Percentiles rank a stretch among this genome's conserved stretches.
Conservation (phyloP, 2,888 invertebrate species). For the Hesperia comma region DNA sequence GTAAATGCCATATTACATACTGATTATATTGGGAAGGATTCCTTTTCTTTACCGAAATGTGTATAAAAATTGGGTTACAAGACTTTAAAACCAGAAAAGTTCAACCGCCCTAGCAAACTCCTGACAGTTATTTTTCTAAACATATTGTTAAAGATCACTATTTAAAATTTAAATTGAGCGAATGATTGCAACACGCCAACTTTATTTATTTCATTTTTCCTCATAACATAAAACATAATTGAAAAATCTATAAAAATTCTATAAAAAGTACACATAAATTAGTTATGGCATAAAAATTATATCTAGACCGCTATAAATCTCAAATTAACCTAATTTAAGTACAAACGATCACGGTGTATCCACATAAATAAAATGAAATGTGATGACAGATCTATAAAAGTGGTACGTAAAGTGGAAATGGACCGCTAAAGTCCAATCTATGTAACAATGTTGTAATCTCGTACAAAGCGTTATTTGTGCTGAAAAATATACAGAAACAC, state of each 20-base stretch:
- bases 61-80: not conserved
- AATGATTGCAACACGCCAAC: constrained; percentile 66
- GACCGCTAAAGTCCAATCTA: not conserved
- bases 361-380: constrained; percentile 48
- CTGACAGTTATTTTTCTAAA: constrained; percentile 31
- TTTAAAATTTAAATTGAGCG: constrained; percentile 70
- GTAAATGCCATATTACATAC: not conserved
- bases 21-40: constrained; percentile 1
- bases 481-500: constrained; percentile 38
- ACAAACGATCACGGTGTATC: constrained; percentile 66
- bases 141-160: constrained; percentile 47
- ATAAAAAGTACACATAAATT: constrained; percentile 76
- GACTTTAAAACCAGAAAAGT: constrained; percentile 2
- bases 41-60: not conserved
- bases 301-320: constrained; percentile 67
- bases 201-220: constrained; percentile 51
- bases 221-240: constrained; percentile 58
- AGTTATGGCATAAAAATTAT: constrained; percentile 80
- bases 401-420: constrained; percentile 3
- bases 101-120: constrained; percentile 10
- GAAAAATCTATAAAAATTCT: constrained; percentile 66
- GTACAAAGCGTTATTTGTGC: constrained; percentile 35
- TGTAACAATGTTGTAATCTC: constrained; percentile 5
- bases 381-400: constrained; percentile 57
- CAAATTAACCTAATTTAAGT: constrained; percentile 74